Evolutionary conservation across 2,113 vertebrate genomes (phyloP), one percentile per base, ranked within the genome.

Genomic region (Arothron firmamentum): DNA sequence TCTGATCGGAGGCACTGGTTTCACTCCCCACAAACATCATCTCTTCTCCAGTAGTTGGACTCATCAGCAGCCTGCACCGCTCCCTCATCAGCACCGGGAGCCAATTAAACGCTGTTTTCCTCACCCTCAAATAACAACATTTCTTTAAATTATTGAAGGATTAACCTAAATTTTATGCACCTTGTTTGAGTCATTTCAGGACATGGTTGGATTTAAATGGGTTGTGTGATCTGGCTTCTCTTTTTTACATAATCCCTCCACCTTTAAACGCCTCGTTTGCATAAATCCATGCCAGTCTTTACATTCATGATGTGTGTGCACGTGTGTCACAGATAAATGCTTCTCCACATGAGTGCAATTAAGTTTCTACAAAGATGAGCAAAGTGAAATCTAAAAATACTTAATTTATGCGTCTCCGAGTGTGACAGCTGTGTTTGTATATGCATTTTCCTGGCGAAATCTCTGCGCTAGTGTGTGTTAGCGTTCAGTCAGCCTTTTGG

Each of bases 21-120:
- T 12, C 47, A 42, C 13, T 43, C 25, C 21, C 48, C 56, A 18
- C 77, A 50, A 65, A 56, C 73, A 51, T 76, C 70, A 70, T 68
- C 59, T 53, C 13, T 66, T 80, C 61, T 46, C 3, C 4, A 1
- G 5, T 6, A n/a, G 45, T 46, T 46, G 45, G 45, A 46, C 14
- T n/a, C 16, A 17, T 46, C 45, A 15, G 45, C 14, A 38, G 34
- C 34, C 34, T n/a, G 45, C 14, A n/a, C 45, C 4, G 15, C 45
- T 15, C 5, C 45, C 13, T 13, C 45, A 66, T 80, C 72, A 56
- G 66, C 55, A 10, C 70, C 19, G 21, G 62, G 63, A 84, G 69
- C 60, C 74, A 77, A 70, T 83, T 77, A 77, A 79, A 78, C 61
- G 57, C 62, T 43, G 9, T 52, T 57, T 70, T 25, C 68, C 68